A percentile compares a stretch with the other conserved stretches of the same genome.
Conservation (phyloP, 1,140 invertebrate species). For the Chelonus insularis region DNA sequence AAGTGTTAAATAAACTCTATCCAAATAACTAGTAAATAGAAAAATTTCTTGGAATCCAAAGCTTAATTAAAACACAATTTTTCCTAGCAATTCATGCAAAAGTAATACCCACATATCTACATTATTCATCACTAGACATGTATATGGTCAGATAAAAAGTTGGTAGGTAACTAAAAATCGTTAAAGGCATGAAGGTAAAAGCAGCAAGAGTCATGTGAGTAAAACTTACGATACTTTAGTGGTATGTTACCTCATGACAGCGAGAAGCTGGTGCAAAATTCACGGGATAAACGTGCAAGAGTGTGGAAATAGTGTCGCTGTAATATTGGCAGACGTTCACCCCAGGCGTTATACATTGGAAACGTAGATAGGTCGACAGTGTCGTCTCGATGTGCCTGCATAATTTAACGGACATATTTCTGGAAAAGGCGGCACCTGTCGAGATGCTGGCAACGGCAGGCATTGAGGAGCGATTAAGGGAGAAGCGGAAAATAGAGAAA, state of each 20-base stretch:
- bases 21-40: too few species aligned
- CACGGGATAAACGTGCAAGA: neutral
- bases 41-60: too few species aligned
- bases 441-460: neutral
- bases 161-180: constrained; percentile 1
- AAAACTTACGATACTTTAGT: too few species aligned
- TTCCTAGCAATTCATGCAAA: too few species aligned
- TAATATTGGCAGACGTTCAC: constrained; percentile 23
- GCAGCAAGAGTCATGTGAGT: neutral
- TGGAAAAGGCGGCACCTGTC: constrained; percentile 19
- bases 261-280: neutral
- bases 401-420: constrained; percentile 31
- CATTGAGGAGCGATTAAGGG: constrained; percentile 5
- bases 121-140: too few species aligned
- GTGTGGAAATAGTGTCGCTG: neutral
- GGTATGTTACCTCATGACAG: neutral
- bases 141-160: neutral
- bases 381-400: constrained; percentile 21
- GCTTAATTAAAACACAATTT: too few species aligned
- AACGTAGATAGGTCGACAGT: constrained; percentile 8
- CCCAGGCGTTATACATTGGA: constrained; percentile 4
- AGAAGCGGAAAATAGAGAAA: constrained; percentile 4
- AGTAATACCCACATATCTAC: too few species aligned
- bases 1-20: neutral
- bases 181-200: neutral